A percentile compares a stretch with the other conserved stretches of the same genome.
Evolutionary conservation across 2,888 invertebrate species (phyloP).

Genomic region (Ctenicera cuprea): DNA sequence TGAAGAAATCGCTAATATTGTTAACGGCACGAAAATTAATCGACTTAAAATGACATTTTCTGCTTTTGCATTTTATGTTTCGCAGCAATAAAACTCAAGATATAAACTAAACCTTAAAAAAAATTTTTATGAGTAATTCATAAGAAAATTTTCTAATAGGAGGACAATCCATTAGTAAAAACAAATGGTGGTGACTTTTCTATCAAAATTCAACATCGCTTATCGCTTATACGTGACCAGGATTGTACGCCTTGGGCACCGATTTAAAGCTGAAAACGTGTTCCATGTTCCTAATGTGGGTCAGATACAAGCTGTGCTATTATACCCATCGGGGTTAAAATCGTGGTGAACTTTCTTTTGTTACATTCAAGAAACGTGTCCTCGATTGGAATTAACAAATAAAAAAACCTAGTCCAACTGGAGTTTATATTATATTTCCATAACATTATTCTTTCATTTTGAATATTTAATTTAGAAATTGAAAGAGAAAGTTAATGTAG

Average conservation of each 20-base stretch:
- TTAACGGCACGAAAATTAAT: too few relatives aligned
- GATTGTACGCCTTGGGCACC: background rate
- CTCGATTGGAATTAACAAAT: slow-evolving; percentile 1
- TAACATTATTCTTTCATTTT: background rate
- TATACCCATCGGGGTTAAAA: slow-evolving; percentile 13
- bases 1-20: too few relatives aligned
- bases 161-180: too few relatives aligned
- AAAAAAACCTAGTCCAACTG: background rate
- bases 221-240: slow-evolving; percentile 23
- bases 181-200: background rate
- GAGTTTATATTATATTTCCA: too few relatives aligned
- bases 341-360: slow-evolving; percentile 29
- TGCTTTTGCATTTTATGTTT: too few relatives aligned
- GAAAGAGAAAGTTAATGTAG: too few relatives aligned
- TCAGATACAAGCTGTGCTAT: background rate
- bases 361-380: background rate
- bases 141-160: too few relatives aligned
- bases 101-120: too few relatives aligned
- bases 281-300: slow-evolving; percentile 19
- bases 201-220: slow-evolving; percentile 30
- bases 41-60: too few relatives aligned
- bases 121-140: too few relatives aligned
- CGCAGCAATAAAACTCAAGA: too few relatives aligned
- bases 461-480: too few relatives aligned
- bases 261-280: slow-evolving; percentile 18